These are phyloP conservation scores for Propsilocerus akamusi DNA, from an alignment of 1,140 invertebrate species.

Conservation along the genomic window DNA sequence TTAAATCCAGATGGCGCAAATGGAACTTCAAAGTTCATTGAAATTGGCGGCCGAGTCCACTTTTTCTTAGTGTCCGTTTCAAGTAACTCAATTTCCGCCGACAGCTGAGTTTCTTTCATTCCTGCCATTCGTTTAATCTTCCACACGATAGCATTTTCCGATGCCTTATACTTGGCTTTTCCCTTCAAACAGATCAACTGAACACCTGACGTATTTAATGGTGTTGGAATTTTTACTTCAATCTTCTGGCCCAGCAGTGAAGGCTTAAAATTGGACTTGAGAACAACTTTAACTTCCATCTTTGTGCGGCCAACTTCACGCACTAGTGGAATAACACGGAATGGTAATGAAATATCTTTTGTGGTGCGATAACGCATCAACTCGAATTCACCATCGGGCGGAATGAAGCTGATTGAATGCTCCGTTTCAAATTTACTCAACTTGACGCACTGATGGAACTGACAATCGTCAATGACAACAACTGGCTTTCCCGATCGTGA, in stretches of 20 bases:
- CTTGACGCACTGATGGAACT: slow-evolving; percentile 99
- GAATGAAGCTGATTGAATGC: slow-evolving; percentile 99
- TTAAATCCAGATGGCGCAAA: slow-evolving; percentile 96
- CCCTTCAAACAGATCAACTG: slow-evolving; percentile 98
- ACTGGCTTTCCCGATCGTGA: slow-evolving; percentile 80
- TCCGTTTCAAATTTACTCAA: slow-evolving; percentile 99
- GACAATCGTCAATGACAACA: slow-evolving; percentile 98
- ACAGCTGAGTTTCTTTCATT: slow-evolving; percentile 99
- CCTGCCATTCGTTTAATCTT: slow-evolving; percentile 99
- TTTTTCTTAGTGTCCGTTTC: slow-evolving; percentile 99
- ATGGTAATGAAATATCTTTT: slow-evolving; percentile 99
- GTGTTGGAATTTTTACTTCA: slow-evolving; percentile 97
- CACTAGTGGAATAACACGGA: slow-evolving; percentile 96
- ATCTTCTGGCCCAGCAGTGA: slow-evolving; percentile 97
- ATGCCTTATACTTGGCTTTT: slow-evolving; percentile 99
- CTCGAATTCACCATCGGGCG: slow-evolving; percentile 99
- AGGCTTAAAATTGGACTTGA: slow-evolving; percentile 99
- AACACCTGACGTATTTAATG: slow-evolving; percentile 95
- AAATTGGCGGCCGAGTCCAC: slow-evolving; percentile 99
- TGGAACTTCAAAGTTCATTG: slow-evolving; percentile 99
- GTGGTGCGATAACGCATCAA: slow-evolving; percentile 99
- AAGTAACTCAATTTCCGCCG: slow-evolving; percentile 97
- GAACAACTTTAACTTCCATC: slow-evolving; percentile 99
- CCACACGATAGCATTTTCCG: slow-evolving; percentile 99
- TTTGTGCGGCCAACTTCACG: slow-evolving; percentile 95